These are phyloP conservation scores for Plagodis dolabraria DNA, from an alignment of 2,888 invertebrate species.

Conservation along the genomic window DNA sequence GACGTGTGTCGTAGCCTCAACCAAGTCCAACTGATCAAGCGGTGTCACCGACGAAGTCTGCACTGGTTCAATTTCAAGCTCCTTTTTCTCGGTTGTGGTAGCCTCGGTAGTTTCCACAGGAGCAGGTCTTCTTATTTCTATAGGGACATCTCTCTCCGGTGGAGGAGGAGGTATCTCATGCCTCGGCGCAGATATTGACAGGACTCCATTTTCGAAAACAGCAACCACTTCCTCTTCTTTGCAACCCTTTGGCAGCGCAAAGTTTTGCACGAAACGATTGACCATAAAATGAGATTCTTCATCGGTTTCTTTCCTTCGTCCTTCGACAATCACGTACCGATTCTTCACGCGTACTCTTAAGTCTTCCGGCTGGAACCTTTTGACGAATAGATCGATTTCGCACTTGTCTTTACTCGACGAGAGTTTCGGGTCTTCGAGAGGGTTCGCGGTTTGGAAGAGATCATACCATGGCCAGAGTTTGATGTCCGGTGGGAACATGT, in stretches of 20 bases:
- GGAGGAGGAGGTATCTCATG: conserved; percentile 73
- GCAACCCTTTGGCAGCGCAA: conserved; percentile 68
- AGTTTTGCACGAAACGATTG: conserved; percentile 75
- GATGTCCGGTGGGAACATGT: conserved; percentile 38
- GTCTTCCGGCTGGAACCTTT: conserved; percentile 71
- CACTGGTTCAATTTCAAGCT: conserved; percentile 37
- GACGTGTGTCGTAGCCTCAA: conserved; percentile 70
- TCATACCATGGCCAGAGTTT: conserved; percentile 76
- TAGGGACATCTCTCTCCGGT: conserved; percentile 71
- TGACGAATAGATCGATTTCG: conserved; percentile 67
- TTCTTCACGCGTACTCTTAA: conserved; percentile 73
- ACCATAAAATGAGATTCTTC: conserved; percentile 63
- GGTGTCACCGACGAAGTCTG: conserved; percentile 47
- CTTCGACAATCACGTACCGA: conserved; percentile 70
- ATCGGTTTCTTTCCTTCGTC: conserved; percentile 61
- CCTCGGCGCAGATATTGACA: conserved; percentile 68
- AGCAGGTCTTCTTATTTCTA: conserved; percentile 57
- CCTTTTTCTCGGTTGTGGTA: conserved; percentile 42
- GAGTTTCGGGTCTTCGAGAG: conserved; percentile 68
- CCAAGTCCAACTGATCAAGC: conserved; percentile 59
- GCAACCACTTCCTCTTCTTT: conserved; percentile 74
- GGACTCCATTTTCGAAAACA: conserved; percentile 64
- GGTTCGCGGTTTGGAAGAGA: conserved; percentile 66
- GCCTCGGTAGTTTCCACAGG: conserved; percentile 37
- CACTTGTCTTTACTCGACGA: conserved; percentile 65